phyloP scores from a whole-genome alignment of 2,888 invertebrate genomes.

The Laspeyria flexula region DNA sequence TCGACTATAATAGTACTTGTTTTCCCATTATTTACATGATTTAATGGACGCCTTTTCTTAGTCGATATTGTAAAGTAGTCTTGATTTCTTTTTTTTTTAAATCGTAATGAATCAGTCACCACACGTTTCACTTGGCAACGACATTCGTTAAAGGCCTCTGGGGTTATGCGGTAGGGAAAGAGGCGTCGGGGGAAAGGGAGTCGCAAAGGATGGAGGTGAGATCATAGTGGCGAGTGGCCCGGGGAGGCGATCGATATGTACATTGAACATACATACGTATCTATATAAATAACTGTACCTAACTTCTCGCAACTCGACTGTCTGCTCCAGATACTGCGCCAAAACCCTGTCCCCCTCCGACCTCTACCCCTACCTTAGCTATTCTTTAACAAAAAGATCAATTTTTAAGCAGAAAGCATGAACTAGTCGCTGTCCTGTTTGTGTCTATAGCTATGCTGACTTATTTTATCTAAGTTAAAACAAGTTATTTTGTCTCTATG shows the following conservation, averaged over 20 bases:
- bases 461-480: too few species aligned
- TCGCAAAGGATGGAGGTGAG: conserved; percentile 84
- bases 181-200: conserved; percentile 61
- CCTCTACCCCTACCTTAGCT: conserved; percentile 57
- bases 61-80: too few species aligned
- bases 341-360: conserved; percentile 72
- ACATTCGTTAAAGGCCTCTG: conserved; percentile 72
- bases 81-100: background rate
- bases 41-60: too few species aligned
- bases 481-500: too few species aligned
- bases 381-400: conserved; percentile 57
- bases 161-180: conserved; percentile 69
- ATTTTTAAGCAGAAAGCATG: conserved; percentile 42
- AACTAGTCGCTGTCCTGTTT: conserved; percentile 3
- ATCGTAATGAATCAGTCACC: conserved; percentile 41
- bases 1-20: too few species aligned
- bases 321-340: conserved; percentile 85
- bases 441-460: background rate
- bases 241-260: conserved; percentile 86
- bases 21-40: too few species aligned
- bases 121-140: conserved; percentile 50
- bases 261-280: conserved; percentile 84
- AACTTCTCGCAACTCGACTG: conserved; percentile 84
- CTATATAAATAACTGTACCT: conserved; percentile 83
- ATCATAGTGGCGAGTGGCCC: conserved; percentile 86